phyloP scores from a whole-genome alignment of 2,888 invertebrate species.

The Tetragnatha montana region DNA sequence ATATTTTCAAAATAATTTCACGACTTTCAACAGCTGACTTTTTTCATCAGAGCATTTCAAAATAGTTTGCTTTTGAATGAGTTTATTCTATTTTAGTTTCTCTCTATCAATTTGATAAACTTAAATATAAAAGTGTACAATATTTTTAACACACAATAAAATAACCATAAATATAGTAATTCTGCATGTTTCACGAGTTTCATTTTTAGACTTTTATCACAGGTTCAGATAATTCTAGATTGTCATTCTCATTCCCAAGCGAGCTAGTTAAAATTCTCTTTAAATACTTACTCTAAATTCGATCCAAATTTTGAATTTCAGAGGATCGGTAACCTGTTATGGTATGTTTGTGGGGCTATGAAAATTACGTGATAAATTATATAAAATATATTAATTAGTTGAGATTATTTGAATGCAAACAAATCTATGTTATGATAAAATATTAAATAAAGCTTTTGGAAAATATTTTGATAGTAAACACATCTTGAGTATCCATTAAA shows the following conservation, averaged over 20 bases:
- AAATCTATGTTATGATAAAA: no score
- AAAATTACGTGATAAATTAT: no score
- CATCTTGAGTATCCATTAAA: no score
- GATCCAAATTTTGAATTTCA: neutral
- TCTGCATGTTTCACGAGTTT: neutral
- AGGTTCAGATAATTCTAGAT: constrained; percentile 51
- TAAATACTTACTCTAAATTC: constrained; percentile 5
- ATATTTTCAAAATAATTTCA: neutral
- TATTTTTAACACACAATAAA: neutral
- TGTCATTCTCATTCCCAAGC: constrained; percentile 32
- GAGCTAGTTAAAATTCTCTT: neutral
- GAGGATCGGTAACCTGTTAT: no score
- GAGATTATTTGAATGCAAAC: no score
- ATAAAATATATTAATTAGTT: no score
- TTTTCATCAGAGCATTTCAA: no score
- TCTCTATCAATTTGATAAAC: neutral
- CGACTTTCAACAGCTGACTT: no score
- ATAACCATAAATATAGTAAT: neutral
- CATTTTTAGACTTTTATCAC: constrained; percentile 40
- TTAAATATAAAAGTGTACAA: neutral
- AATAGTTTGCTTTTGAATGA: neutral
- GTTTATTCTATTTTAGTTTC: neutral
- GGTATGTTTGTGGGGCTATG: no score
- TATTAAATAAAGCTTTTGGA: no score
- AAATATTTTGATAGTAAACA: no score